These are phyloP conservation scores for Aix galericulata DNA, from an alignment of 2,113 vertebrate genomes.

Conservation along the genomic window DNA sequence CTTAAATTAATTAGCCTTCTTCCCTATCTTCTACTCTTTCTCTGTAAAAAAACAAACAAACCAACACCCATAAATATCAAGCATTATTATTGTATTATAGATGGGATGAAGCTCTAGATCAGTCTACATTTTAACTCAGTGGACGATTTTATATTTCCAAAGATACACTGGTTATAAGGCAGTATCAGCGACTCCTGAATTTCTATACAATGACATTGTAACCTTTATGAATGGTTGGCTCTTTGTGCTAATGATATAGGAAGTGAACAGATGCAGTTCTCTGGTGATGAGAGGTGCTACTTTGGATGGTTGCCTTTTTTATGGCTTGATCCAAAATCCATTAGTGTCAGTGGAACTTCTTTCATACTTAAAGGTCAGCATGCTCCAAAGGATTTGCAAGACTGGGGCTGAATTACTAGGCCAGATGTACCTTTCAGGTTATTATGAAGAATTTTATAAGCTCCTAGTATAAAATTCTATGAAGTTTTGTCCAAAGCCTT, in stretches of 20 bases:
- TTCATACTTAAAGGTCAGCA: neutral
- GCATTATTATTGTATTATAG: neutral
- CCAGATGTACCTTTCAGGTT: neutral
- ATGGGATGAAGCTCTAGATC: neutral
- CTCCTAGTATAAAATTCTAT: neutral
- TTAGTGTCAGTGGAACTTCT: neutral
- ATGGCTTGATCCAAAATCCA: slow-evolving; percentile 26
- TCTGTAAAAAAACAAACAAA: neutral
- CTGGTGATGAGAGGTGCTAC: slow-evolving; percentile 23
- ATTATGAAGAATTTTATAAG: neutral
- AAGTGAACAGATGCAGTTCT: slow-evolving; percentile 35
- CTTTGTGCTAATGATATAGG: neutral
- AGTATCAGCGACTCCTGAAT: neutral
- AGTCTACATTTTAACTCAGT: neutral
- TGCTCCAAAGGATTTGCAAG: neutral
- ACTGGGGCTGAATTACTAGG: neutral
- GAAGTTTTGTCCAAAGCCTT: neutral
- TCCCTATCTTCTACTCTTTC: neutral
- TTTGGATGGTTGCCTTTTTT: slow-evolving; percentile 46
- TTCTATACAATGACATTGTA: neutral
- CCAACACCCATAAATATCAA: neutral
- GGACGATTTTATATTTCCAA: neutral
- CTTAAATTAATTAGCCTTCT: neutral
- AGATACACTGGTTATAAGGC: neutral
- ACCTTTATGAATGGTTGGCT: slow-evolving; percentile 9